These are phyloP conservation scores for Poecilus cupreus DNA, from an alignment of 2,888 invertebrate species.

Conservation along the genomic window DNA sequence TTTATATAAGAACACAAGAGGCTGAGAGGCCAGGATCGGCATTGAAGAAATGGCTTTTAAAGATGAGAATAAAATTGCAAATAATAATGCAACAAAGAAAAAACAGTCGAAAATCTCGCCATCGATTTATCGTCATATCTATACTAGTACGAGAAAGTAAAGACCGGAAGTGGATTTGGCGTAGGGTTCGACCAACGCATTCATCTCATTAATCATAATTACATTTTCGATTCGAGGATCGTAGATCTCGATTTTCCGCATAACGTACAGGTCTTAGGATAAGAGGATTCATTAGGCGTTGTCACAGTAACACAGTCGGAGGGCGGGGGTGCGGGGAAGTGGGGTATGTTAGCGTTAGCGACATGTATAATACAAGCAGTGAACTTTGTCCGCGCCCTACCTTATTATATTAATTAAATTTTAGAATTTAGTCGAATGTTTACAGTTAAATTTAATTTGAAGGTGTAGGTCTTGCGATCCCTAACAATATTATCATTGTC, in stretches of 20 bases:
- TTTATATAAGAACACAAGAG: too few relatives aligned
- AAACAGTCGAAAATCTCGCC: too few relatives aligned
- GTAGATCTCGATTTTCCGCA: background rate
- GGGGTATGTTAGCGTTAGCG: too few relatives aligned
- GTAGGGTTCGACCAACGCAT: too few relatives aligned
- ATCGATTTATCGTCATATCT: too few relatives aligned
- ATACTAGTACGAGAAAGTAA: too few relatives aligned
- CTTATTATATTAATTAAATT: slow-evolving; percentile 49
- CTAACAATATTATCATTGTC: slow-evolving; percentile 43
- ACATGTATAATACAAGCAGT: background rate
- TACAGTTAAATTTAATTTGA: slow-evolving; percentile 46
- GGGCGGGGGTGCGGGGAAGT: background rate
- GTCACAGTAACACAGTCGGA: background rate
- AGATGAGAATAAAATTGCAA: too few relatives aligned
- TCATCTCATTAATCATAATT: slow-evolving; percentile 30
- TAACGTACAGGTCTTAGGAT: slow-evolving; percentile 30
- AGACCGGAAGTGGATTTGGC: background rate
- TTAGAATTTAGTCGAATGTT: slow-evolving; percentile 44
- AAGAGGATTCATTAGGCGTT: slow-evolving; percentile 21
- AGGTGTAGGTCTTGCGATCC: background rate
- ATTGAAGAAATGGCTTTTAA: too few relatives aligned
- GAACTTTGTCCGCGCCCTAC: background rate
- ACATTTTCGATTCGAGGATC: slow-evolving; percentile 3
- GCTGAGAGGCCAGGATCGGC: too few relatives aligned
- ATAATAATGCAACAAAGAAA: too few relatives aligned